Base-by-base conservation (phyloP, 2,888 invertebrate species). In the Trichopoda pennipes region DNA sequence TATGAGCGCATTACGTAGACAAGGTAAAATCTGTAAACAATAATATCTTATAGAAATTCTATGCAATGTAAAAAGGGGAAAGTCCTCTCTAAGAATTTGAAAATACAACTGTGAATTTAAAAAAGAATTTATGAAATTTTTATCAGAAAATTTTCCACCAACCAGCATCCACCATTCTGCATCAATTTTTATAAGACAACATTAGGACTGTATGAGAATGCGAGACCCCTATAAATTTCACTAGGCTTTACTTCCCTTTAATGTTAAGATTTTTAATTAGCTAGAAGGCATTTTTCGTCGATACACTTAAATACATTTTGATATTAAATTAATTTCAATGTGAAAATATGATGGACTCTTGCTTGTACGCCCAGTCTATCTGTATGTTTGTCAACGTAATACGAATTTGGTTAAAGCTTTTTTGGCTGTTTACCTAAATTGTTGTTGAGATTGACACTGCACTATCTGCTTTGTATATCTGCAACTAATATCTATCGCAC, bases 281-380 rank as follows among this genome's bases (percentile, higher is more conserved):
- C 49, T 42, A 49, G 70, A 42, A 19, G 56, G 38, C 32, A 32
- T 21, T 42, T 44, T 47, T 47, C 47, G n/a, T 42, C 19, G 51
- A 51, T 64, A 49, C 38, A 68, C 68, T 61, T 66, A 61, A 68
- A 68, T 49, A 7, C 47, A 73, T 79, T 61, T 79, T 47, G 58
- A 53, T 73, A 66, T 79, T 73, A 73, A 73, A 79, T 79, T 66
- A 28, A 68, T 79, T 66, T 61, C 73, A 73, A 53, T 73, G 38
- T 53, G 47, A 23, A 68, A 44, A 60, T 3, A 72, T 79, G 63
- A 78, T 58, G 44, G 66, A 61, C 66, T 23, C 17, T 51, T 60
- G 66, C 38, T 60, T 14, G 32, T 51, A 42, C 23, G 16, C 1
- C 2, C 21, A 47, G 4, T 16, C 2, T 17, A 12, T 17, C 17